phyloP scores from a whole-genome alignment of 1,140 invertebrate genomes.

The Trachymyrmex septentrionalis region DNA sequence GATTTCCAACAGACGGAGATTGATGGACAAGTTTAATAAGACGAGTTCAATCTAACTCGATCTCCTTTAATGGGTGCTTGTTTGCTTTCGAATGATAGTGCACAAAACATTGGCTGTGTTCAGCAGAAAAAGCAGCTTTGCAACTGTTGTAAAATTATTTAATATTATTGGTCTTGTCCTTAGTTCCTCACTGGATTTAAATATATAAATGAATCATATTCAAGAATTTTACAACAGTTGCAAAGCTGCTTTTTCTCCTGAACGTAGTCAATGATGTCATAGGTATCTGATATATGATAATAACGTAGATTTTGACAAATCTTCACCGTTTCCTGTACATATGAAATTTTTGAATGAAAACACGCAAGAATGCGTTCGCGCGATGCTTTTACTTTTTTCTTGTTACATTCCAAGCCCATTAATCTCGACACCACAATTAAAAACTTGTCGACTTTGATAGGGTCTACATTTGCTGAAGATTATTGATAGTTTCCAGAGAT shows the following conservation, averaged over 20 bases:
- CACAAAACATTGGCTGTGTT: not conserved
- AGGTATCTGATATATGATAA: not conserved
- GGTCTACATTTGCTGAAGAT: not conserved
- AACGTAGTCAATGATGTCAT: not conserved
- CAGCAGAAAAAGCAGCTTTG: too few relatives aligned
- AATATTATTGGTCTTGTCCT: too few relatives aligned
- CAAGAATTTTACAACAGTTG: too few relatives aligned
- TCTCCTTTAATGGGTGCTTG: not conserved
- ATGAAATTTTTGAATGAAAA: not conserved
- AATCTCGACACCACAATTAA: not conserved
- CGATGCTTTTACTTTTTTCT: not conserved
- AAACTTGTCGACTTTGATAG: not conserved
- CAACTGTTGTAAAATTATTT: too few relatives aligned
- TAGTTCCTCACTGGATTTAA: too few relatives aligned
- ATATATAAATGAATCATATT: too few relatives aligned
- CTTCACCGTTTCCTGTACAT: not conserved
- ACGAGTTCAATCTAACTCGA: not conserved
- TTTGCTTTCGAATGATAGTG: constrained; percentile 13
- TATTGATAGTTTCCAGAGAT: not conserved
- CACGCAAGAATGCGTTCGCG: not conserved
- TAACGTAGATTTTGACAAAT: not conserved
- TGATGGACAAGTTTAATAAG: not conserved
- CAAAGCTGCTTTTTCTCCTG: not conserved
- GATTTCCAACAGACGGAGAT: not conserved
- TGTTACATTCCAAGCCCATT: not conserved